These are phyloP conservation scores for Tineola bisselliella DNA, from an alignment of 2,888 invertebrate species.

Conservation along the genomic window DNA sequence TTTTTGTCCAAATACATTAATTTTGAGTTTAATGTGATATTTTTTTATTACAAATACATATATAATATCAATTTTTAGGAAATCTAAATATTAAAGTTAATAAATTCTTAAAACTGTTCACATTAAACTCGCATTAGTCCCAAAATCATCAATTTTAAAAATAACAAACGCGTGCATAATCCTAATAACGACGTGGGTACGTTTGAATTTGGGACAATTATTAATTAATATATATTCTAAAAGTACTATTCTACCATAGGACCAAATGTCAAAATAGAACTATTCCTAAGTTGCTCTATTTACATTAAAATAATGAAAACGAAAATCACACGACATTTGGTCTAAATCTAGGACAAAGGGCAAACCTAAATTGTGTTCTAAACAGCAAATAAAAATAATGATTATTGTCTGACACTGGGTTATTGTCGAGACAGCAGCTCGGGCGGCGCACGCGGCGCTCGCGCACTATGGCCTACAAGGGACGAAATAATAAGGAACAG, in stretches of 20 bases:
- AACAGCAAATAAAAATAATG: conserved; percentile 6
- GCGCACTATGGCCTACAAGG: background rate
- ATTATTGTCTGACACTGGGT: conserved; percentile 67
- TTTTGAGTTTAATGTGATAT: too few relatives aligned
- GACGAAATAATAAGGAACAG: background rate
- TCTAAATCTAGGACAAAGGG: conserved; percentile 25
- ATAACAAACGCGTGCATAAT: background rate
- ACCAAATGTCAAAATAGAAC: background rate
- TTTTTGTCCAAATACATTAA: too few relatives aligned
- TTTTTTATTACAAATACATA: too few relatives aligned
- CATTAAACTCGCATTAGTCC: background rate
- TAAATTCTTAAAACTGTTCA: too few relatives aligned
- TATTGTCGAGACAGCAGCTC: conserved; percentile 68
- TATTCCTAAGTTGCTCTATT: background rate
- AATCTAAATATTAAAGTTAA: too few relatives aligned
- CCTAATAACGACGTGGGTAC: too few relatives aligned
- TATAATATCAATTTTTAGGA: too few relatives aligned
- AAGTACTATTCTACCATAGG: background rate
- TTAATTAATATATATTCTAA: too few relatives aligned
- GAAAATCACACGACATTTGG: background rate
- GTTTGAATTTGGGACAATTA: too few relatives aligned
- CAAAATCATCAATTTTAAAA: conserved; percentile 12
- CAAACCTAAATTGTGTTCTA: conserved; percentile 45
- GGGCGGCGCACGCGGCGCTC: conserved; percentile 37
- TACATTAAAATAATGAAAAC: background rate